These are phyloP conservation scores for Galago senegalensis DNA, from an alignment of 2,797 vertebrate genomes.

Conservation along the genomic window DNA sequence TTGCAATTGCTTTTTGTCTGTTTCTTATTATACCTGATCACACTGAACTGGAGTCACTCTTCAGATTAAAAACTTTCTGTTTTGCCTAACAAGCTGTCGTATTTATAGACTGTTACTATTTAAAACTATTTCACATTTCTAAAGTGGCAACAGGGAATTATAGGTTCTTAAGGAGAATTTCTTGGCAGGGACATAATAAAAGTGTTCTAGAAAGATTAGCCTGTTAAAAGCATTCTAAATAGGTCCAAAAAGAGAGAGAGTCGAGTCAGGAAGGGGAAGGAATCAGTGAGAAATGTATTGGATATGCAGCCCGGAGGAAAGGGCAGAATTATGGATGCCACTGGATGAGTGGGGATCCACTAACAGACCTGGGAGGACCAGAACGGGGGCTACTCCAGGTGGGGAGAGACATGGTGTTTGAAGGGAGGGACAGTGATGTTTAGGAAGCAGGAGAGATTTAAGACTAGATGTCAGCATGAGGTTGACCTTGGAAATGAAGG, in stretches of 20 bases:
- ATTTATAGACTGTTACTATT: slow-evolving; percentile 77
- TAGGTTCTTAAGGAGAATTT: slow-evolving; percentile 74
- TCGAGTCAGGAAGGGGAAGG: neutral
- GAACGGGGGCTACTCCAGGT: neutral
- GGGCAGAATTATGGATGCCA: neutral
- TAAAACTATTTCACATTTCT: slow-evolving; percentile 68
- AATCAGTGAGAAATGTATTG: neutral
- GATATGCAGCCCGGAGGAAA: neutral
- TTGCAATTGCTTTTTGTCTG: neutral
- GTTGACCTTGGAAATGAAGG: neutral
- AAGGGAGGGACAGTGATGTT: neutral
- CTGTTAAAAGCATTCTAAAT: slow-evolving; percentile 52
- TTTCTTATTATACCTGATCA: slow-evolving; percentile 5
- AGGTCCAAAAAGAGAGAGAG: slow-evolving; percentile 10
- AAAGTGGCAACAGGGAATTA: slow-evolving; percentile 65
- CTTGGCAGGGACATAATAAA: slow-evolving; percentile 65
- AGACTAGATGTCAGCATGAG: neutral
- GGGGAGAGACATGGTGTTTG: neutral
- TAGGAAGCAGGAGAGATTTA: neutral
- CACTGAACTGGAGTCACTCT: neutral
- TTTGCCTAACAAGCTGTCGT: slow-evolving; percentile 57
- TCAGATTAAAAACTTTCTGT: slow-evolving; percentile 63
- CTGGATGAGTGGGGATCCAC: neutral
- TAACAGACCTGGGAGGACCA: neutral
- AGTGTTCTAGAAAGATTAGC: slow-evolving; percentile 73